Evolutionary conservation across 2,797 vertebrate genomes (phyloP).

Genomic region (Limnodromus scolopaceus): DNA sequence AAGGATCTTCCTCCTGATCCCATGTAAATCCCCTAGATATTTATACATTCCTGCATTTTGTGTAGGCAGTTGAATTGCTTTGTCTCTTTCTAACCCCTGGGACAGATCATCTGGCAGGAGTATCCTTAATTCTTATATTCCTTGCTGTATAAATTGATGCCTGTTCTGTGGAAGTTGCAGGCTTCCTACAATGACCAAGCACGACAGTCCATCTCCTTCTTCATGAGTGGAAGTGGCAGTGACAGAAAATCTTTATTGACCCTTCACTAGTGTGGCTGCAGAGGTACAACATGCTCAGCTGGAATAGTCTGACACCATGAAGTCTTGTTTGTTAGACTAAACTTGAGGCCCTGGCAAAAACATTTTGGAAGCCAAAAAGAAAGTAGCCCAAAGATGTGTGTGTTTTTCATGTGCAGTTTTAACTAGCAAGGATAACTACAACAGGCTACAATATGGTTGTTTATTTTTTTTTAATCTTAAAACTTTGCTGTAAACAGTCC

Average conservation of each 20-base stretch:
- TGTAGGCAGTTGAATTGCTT: neutral
- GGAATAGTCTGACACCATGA: neutral
- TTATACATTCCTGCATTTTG: neutral
- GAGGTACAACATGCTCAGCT: neutral
- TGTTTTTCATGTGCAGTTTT: neutral
- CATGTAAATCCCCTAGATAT: neutral
- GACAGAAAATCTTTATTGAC: neutral
- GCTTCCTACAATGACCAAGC: neutral
- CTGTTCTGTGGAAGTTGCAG: neutral
- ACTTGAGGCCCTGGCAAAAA: neutral
- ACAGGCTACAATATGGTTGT: neutral
- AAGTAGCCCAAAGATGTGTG: neutral
- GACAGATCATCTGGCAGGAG: neutral
- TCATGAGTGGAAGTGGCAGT: neutral
- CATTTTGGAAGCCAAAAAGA: neutral
- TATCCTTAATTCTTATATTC: neutral
- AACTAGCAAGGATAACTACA: neutral
- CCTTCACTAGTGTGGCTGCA: neutral
- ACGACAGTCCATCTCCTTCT: neutral
- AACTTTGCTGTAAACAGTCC: neutral
- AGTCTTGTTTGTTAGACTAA: neutral
- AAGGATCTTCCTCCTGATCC: neutral
- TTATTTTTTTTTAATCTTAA: neutral
- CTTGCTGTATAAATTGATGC: neutral
- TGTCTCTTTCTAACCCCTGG: neutral